Evolutionary conservation across 2,797 vertebrate genomes (phyloP).

Genomic region (Gallinago nigripennis): DNA sequence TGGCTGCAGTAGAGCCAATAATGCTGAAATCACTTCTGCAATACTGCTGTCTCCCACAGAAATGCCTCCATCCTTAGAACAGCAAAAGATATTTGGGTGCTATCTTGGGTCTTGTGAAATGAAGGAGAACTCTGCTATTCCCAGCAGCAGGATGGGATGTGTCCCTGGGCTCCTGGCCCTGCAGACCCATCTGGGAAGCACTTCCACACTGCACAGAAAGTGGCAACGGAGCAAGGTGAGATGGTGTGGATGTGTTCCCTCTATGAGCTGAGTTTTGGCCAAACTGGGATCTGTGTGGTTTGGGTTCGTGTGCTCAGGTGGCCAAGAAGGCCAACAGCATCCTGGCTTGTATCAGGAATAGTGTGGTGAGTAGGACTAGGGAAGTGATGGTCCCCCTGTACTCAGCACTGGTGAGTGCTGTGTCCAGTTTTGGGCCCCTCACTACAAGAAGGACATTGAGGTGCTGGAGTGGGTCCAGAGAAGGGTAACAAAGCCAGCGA

Average conservation of each 20-base stretch:
- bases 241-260: accelerated
- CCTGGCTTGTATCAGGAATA: too few relatives aligned
- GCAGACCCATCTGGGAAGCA: background rate
- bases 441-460: too few relatives aligned
- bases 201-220: background rate
- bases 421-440: too few relatives aligned
- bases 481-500: too few relatives aligned
- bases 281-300: accelerated
- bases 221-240: accelerated
- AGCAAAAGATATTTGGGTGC: background rate
- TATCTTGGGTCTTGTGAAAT: background rate
- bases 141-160: background rate
- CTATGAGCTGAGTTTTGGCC: background rate
- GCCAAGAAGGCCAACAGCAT: too few relatives aligned
- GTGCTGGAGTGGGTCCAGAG: too few relatives aligned
- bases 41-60: background rate
- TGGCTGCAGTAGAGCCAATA: background rate
- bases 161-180: background rate
- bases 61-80: background rate
- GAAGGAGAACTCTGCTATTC: background rate
- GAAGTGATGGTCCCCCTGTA: too few relatives aligned
- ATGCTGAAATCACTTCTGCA: background rate
- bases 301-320: too few relatives aligned
- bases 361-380: too few relatives aligned
- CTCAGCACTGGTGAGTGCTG: too few relatives aligned